Evolutionary conservation across 2,888 invertebrate species (phyloP).

Genomic region (Auanema sp.): DNA sequence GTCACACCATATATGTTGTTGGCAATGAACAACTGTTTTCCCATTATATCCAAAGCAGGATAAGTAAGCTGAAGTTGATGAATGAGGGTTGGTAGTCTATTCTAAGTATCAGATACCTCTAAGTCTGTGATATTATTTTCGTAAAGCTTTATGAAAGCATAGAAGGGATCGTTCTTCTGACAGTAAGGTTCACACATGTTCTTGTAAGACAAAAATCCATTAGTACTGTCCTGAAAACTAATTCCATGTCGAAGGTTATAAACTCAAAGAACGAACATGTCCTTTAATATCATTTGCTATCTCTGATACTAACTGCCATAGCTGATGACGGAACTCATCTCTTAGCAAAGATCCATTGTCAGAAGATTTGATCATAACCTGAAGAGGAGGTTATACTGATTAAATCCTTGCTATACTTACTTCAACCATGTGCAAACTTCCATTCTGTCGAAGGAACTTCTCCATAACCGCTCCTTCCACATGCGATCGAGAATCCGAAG

Average conservation of each 20-base stretch:
- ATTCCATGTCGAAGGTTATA: not conserved
- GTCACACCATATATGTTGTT: slow-evolving; percentile 43
- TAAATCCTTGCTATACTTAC: slow-evolving; percentile 22
- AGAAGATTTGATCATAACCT: slow-evolving; percentile 37
- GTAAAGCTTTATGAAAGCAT: slow-evolving; percentile 33
- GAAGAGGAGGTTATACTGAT: not conserved
- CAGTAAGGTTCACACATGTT: slow-evolving; percentile 53
- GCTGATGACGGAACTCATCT: slow-evolving; percentile 24
- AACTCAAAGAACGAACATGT: not conserved
- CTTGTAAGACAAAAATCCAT: slow-evolving; percentile 19
- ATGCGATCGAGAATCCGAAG: slow-evolving; percentile 42
- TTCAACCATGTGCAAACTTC: slow-evolving; percentile 50
- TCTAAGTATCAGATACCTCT: too few relatives aligned
- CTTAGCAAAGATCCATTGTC: slow-evolving; percentile 41
- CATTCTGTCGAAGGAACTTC: slow-evolving; percentile 49
- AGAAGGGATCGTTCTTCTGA: slow-evolving; percentile 47
- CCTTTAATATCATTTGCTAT: slow-evolving; percentile 19
- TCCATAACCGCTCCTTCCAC: slow-evolving; percentile 40
- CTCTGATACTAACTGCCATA: slow-evolving; percentile 27
- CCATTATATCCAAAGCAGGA: slow-evolving; percentile 39
- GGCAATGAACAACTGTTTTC: slow-evolving; percentile 41
- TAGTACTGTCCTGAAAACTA: slow-evolving; percentile 11
- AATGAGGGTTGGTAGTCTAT: not conserved
- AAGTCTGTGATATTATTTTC: slow-evolving; percentile 30
- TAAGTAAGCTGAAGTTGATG: slow-evolving; percentile 40